Base-by-base conservation (phyloP, 2,113 vertebrate genomes). In the Rhea americana region DNA sequence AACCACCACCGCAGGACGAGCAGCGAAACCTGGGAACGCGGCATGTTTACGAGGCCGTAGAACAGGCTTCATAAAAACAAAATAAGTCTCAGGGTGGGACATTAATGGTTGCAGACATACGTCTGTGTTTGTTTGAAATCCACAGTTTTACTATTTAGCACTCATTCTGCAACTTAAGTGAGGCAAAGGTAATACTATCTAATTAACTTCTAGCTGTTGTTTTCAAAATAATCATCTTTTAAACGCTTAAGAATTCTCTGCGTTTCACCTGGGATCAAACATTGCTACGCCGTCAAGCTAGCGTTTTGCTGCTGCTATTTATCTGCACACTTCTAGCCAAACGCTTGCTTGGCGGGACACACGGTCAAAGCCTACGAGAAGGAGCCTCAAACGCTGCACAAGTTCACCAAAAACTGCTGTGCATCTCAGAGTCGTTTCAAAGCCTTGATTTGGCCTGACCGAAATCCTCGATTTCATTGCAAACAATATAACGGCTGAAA, bases 71-170 rank as follows among this genome's bases (percentile, higher is more conserved):
- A 47, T 47, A 47, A 47, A 47, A 17, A 18, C 8, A 47, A 18
- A 47, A 18, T 47, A 8, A 25, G 1, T 0, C 18, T 0, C 48
- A 47, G n/a, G 41, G 35, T 9, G 63, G 83, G 73, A 5, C 1
- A 0, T 11, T 7, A 55, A 41, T 47, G 53, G 22, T 21, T 86
- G 80, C 67, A 90, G 63, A 8, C 5, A 4, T 11, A 45, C 5
- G 45, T 41, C 61, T 0, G 0, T 13, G 2, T 41, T 76, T 6
- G 56, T 17, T 73, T 20, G 3, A 80, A 61, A 50, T 16, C 11
- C 19, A 5, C 39, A 5, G 7, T 13, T 82, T 43, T 53, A 21
- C 5, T n/a, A 11, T 55, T 87, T 30, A 32, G 7, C 3, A 47
- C 14, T 80, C 5, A 9, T 6, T 50, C 45, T 58, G 73, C 65